These are phyloP conservation scores for Neoscelio sp. DNA, from an alignment of 2,888 invertebrate species.

Conservation along the genomic window DNA sequence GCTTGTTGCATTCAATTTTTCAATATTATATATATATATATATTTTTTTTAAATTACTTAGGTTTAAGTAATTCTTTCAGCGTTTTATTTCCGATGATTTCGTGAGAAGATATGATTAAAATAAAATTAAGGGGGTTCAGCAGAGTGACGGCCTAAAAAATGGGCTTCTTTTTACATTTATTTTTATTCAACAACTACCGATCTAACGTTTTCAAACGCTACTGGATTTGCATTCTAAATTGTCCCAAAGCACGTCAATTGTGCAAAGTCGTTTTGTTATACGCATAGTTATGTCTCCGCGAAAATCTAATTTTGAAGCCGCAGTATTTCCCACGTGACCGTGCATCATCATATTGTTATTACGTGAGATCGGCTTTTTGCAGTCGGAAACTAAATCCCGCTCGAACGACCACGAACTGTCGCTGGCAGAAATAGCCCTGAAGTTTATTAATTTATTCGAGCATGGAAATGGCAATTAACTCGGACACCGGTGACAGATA, in stretches of 20 bases:
- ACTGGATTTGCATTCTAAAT: slow-evolving; percentile 28
- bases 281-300: slow-evolving; percentile 24
- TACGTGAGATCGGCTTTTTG: slow-evolving; percentile 66
- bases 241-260: slow-evolving; percentile 31
- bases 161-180: no score
- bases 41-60: no score
- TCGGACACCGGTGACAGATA: slow-evolving; percentile 81
- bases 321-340: slow-evolving; percentile 64
- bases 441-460: slow-evolving; percentile 83
- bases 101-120: background rate
- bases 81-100: no score
- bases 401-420: slow-evolving; percentile 71
- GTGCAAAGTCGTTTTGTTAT: slow-evolving; percentile 37
- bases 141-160: no score
- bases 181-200: no score
- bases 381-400: slow-evolving; percentile 64
- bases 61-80: no score
- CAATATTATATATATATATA: no score
- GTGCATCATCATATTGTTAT: slow-evolving; percentile 64
- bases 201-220: no score
- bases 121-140: no score
- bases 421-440: slow-evolving; percentile 74
- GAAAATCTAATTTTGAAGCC: slow-evolving; percentile 49
- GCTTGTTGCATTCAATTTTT: no score
- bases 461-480: slow-evolving; percentile 82